A percentile compares a stretch with the other conserved stretches of the same genome.
These are phyloP conservation scores for Antennarius maculatus DNA, from an alignment of 2,797 vertebrate species.

Conservation along the genomic window DNA sequence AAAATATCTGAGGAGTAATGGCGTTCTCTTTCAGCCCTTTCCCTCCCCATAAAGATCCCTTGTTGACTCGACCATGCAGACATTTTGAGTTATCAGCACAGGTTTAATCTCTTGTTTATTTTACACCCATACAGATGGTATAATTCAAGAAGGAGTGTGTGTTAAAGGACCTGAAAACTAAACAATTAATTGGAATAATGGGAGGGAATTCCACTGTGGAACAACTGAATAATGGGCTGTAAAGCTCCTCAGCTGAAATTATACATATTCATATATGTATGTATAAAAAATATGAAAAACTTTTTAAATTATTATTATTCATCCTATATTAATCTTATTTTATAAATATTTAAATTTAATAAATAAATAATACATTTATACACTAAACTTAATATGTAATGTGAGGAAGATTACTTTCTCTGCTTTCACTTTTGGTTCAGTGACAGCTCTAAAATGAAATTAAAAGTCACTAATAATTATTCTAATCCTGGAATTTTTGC, in stretches of 20 bases:
- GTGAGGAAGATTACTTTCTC: not conserved
- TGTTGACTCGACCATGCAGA: constrained; percentile 52
- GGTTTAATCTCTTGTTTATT: constrained; percentile 62
- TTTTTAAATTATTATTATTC: too few relatives aligned
- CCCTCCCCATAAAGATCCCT: constrained; percentile 57
- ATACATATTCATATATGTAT: not conserved
- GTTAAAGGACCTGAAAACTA: constrained; percentile 35
- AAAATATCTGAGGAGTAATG: constrained; percentile 75
- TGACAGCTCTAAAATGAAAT: constrained; percentile 7
- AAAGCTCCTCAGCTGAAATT: constrained; percentile 1
- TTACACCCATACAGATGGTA: constrained; percentile 23
- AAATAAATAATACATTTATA: too few relatives aligned
- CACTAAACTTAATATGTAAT: not conserved
- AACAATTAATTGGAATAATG: constrained; percentile 26
- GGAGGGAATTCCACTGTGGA: not conserved
- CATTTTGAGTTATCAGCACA: constrained; percentile 62
- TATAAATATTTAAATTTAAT: not conserved
- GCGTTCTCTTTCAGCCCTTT: constrained; percentile 61
- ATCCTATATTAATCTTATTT: not conserved
- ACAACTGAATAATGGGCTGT: not conserved
- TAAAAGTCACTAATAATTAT: constrained; percentile 13
- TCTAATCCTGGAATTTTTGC: constrained; percentile 1
- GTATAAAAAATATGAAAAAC: not conserved
- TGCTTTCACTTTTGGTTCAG: not conserved
- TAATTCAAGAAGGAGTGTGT: constrained; percentile 35